Evolutionary conservation across 2,113 vertebrate species (phyloP).

Genomic region (Nothocercus nigrocapillus): DNA sequence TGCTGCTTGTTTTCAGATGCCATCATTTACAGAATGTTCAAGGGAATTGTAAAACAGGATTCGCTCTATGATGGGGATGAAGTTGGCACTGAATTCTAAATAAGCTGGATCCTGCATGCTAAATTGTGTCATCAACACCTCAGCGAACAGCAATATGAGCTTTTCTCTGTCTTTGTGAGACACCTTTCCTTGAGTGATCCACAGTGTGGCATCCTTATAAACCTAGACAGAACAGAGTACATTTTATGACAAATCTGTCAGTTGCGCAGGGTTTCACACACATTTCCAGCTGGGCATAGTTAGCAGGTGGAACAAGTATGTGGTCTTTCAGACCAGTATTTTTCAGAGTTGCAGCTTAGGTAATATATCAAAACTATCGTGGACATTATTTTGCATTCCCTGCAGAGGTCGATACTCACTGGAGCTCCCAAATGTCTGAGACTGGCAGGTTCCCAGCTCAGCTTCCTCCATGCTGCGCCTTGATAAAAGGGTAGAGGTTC

Average conservation of each 20-base stretch:
- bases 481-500: not conserved
- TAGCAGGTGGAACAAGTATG: constrained; percentile 1
- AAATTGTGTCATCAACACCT: constrained; percentile 67
- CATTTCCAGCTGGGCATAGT: not conserved
- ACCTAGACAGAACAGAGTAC: constrained; percentile 17
- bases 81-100: constrained; percentile 51
- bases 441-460: not conserved
- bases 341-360: not conserved
- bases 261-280: not conserved
- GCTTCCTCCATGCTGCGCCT: not conserved
- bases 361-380: not conserved
- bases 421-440: not conserved
- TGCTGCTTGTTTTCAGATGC: constrained; percentile 63
- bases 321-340: not conserved
- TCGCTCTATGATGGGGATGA: constrained; percentile 54
- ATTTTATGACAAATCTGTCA: constrained; percentile 50
- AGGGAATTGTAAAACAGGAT: constrained; percentile 68
- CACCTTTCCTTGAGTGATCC: constrained; percentile 51
- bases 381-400: not conserved
- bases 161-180: constrained; percentile 40
- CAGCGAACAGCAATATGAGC: constrained; percentile 62
- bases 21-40: constrained; percentile 69
- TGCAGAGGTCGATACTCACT: not conserved
- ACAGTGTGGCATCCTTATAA: constrained; percentile 56
- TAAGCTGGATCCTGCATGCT: constrained; percentile 34